phyloP scores from a whole-genome alignment of 2,113 vertebrate species.

The Pseudopipra pipra region DNA sequence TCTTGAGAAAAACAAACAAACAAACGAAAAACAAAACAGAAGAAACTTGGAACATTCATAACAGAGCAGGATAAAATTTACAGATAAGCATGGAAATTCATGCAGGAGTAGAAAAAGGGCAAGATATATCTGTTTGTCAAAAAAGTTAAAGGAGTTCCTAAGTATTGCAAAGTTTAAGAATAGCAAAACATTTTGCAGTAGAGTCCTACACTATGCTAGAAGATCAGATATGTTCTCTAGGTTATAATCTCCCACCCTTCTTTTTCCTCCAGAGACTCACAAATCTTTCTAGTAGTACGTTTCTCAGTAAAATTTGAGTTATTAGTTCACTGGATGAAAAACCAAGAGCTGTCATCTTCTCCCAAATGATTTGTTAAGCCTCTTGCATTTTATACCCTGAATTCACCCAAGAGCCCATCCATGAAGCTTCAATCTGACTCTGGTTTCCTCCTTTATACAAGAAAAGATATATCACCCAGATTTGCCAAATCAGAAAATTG shows the following conservation, averaged over 20 bases:
- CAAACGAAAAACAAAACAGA: neutral
- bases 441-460: neutral
- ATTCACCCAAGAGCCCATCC: neutral
- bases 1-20: neutral
- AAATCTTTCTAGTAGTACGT: neutral
- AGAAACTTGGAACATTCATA: neutral
- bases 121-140: neutral
- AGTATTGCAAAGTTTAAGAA: neutral
- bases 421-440: neutral
- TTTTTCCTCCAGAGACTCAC: neutral
- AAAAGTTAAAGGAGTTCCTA: neutral
- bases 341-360: neutral
- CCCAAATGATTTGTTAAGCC: neutral
- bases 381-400: neutral
- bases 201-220: neutral
- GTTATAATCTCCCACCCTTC: neutral
- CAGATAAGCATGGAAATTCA: neutral
- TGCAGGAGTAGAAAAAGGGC: neutral
- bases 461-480: neutral
- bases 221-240: neutral
- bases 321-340: neutral
- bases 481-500: neutral
- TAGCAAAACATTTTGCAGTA: neutral
- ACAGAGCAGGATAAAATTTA: neutral
- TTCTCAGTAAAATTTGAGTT: neutral